A percentile compares a stretch with the other conserved stretches of the same genome.
phyloP scores from a whole-genome alignment of 2,888 invertebrate species.

The Stenchaetothrips biformis region DNA sequence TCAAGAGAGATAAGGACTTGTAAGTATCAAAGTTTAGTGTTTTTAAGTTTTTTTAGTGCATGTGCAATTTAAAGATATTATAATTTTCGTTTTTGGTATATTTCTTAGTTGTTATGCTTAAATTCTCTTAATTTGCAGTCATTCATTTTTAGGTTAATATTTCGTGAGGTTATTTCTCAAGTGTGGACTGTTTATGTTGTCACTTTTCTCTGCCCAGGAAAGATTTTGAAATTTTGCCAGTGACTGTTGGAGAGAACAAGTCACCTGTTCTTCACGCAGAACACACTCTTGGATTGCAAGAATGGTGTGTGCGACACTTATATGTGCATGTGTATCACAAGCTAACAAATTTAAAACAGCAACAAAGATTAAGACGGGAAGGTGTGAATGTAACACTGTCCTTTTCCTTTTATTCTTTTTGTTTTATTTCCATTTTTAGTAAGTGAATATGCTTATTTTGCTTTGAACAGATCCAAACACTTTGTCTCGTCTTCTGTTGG shows the following conservation, averaged over 20 bases:
- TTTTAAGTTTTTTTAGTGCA: constrained; percentile 2
- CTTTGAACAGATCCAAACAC: constrained; percentile 43
- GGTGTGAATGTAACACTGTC: constrained; percentile 40
- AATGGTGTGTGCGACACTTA: constrained; percentile 87
- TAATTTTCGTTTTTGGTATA: no score
- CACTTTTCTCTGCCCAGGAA: constrained; percentile 54
- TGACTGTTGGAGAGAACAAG: constrained; percentile 70
- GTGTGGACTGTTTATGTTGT: neutral
- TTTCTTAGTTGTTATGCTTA: no score
- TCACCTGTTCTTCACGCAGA: constrained; percentile 80
- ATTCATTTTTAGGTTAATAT: neutral
- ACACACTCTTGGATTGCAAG: constrained; percentile 80
- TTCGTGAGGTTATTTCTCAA: neutral
- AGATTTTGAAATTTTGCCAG: constrained; percentile 80
- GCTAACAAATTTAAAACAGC: constrained; percentile 56
- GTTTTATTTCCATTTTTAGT: constrained; percentile 34
- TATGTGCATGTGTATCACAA: constrained; percentile 72
- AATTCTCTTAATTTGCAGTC: neutral
- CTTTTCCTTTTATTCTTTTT: neutral
- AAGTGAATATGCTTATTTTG: constrained; percentile 12
- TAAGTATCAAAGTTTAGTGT: constrained; percentile 52
- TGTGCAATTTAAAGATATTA: no score
- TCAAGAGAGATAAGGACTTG: constrained; percentile 71
- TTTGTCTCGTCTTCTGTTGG: constrained; percentile 57
- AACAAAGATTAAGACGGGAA: constrained; percentile 48